Base-by-base conservation (phyloP, 1,140 invertebrate species). In the Heliothis subflexa region DNA sequence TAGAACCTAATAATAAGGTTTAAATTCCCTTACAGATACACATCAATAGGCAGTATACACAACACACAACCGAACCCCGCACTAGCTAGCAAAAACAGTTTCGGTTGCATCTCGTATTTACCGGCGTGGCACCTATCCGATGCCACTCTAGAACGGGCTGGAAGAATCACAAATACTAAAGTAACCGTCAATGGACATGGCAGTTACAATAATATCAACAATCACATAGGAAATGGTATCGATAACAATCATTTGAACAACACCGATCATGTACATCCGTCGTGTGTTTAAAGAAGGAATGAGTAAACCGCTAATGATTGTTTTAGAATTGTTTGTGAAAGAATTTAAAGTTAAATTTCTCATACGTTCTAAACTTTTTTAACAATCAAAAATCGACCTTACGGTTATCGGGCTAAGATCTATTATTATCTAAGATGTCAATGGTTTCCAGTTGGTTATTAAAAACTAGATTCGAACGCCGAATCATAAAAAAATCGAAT, bases 51-150 rank as follows among this genome's bases (percentile, higher is more conserved):
- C 21, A 97, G 96, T 85, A 95, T 95, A 84, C 94, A 96, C 9
- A 98, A 98, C 86, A 99, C 98, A 0, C 89, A 95, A 74, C 97
- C 96, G 1, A 99, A 99, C 96, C 97, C 97, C 2, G 87, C 96
- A 40, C 93, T 99, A 54, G 92, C 94, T 54, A 95, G 95, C 55
- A 90, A 94, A 74, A 93, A 95, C 84, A 72, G 91, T 0, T 78
- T 87, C 14, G 91, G 95, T 68, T 94, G 94, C 4, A 89, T 95
- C 1, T 88, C 88, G 28, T 99, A 97, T 91, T 91, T 95, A 21
- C 98, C 98, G n/a, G 98, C 98, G 0, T 97, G 98, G 94, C 95
- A 95, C 33, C 94, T 99, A n/a, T 77, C 92, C 2, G 96, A 98
- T 84, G 95, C 95, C 28, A 88, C 95, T 0, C 90, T 95, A 18